These are phyloP conservation scores for Alligator sinensis DNA, from an alignment of 2,113 vertebrate genomes.

Conservation along the genomic window DNA sequence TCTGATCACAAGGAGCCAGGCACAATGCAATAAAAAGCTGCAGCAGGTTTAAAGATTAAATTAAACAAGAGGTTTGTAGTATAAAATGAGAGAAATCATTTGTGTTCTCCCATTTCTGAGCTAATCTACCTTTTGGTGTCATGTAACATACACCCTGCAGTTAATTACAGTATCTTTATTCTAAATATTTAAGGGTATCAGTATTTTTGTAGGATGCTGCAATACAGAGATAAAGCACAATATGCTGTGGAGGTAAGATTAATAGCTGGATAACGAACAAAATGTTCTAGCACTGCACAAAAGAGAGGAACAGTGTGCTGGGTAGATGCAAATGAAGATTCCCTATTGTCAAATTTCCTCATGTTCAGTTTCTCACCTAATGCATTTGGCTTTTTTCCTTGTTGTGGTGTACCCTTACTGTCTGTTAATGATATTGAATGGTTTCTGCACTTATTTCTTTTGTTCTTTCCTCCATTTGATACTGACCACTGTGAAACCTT, in stretches of 20 bases:
- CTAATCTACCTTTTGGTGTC: neutral
- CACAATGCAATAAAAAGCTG: too few relatives aligned
- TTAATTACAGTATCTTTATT: neutral
- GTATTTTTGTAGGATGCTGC: slow-evolving; percentile 58
- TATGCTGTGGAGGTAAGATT: slow-evolving; percentile 54
- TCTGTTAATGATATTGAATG: neutral
- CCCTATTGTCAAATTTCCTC: neutral
- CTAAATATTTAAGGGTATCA: neutral
- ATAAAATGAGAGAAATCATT: neutral
- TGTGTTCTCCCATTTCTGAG: neutral
- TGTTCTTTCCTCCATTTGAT: neutral
- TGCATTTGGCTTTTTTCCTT: too few relatives aligned
- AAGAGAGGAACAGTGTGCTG: neutral
- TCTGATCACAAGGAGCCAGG: too few relatives aligned
- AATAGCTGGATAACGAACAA: neutral
- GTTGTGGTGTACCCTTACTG: neutral
- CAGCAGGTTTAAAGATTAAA: too few relatives aligned
- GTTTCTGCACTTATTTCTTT: neutral
- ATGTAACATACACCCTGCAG: neutral
- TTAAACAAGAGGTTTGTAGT: too few relatives aligned
- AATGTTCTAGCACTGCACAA: neutral
- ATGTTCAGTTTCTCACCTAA: too few relatives aligned
- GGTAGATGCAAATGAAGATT: slow-evolving; percentile 30
- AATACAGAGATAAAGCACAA: slow-evolving; percentile 78
- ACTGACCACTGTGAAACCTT: neutral